Base-by-base conservation (phyloP, 2,113 vertebrate species). In the Etia nguti region DNA sequence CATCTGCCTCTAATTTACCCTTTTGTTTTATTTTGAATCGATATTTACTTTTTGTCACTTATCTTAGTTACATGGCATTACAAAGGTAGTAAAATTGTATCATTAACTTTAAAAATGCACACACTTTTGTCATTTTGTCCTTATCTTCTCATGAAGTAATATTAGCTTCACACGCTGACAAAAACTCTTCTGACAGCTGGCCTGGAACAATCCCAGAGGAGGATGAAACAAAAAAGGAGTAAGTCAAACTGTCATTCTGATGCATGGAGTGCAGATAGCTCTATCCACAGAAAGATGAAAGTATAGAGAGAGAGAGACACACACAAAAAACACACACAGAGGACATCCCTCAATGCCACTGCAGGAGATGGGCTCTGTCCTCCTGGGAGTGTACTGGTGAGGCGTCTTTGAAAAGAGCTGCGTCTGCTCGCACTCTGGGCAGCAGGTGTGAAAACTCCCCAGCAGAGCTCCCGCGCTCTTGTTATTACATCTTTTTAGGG, bases 371-470 rank as follows among this genome's bases (percentile, higher is more conserved):
- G 92, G 83, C 90, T 92, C 38, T 83, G 91, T 94, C 91, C 94
- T 95, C 94, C 86, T 87, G 94, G 95, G 95, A 96, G 48, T 55
- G 79, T 79, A 29, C 80, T 83, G 82, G 88, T 85, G 43, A 93
- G 89, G 88, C 81, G 62, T 88, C 87, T 91, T 90, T 94, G 93
- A 94, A 93, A 96, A 94, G 95, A 94, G 89, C 93, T 85, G 92
- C 83, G 91, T 94, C 90, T 94, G 93, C 90, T 88, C 46, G 48
- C 38, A 89, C 84, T 56, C 89, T 79, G 85, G 93, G 94, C 92
- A 95, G 95, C 95, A 96, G 95, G 96, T 97, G 96, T 96, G 94
- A 96, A 93, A 95, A 93, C 94, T 95, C 90, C 90, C 86, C 90
- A 68, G 80, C 86, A 86, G 88, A 85, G 87, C 94, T 93, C 92